Evolutionary conservation across 2,797 vertebrate genomes (phyloP).

Genomic region (Orientallactaga sibirica): DNA sequence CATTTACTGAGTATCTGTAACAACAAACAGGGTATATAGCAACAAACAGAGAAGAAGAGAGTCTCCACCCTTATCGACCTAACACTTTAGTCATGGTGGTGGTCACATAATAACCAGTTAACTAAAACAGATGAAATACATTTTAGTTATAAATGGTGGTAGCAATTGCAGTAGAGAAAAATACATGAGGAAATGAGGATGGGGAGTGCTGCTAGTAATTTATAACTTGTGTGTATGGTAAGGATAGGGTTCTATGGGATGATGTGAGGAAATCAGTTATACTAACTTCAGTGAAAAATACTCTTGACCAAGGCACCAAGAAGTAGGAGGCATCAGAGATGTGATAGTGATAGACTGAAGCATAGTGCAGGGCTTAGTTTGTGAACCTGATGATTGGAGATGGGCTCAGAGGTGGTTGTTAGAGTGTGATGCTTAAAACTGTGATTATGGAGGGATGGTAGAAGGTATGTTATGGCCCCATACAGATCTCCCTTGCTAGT

Average conservation of each 20-base stretch:
- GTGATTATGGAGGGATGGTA: not conserved
- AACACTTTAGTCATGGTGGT: not conserved
- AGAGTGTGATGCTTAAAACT: not conserved
- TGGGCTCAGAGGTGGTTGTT: not conserved
- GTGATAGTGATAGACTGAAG: not conserved
- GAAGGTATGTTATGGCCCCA: not conserved
- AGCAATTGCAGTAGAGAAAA: slow-evolving; percentile 7
- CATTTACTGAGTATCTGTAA: slow-evolving; percentile 10
- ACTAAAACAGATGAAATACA: not conserved
- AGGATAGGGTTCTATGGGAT: not conserved
- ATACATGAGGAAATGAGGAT: not conserved
- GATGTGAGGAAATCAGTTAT: not conserved
- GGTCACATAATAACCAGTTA: not conserved
- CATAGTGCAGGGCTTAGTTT: not conserved
- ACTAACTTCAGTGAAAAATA: not conserved
- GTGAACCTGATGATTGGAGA: not conserved
- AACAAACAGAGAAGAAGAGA: not conserved
- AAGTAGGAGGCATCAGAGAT: not conserved
- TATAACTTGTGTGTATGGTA: not conserved
- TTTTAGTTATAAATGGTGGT: not conserved
- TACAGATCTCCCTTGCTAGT: not conserved
- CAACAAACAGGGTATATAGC: not conserved
- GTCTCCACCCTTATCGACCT: not conserved
- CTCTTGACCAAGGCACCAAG: not conserved
- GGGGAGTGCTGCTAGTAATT: not conserved